These are phyloP conservation scores for Sesamia nonagrioides DNA, from an alignment of 1,140 invertebrate species.

Conservation along the genomic window DNA sequence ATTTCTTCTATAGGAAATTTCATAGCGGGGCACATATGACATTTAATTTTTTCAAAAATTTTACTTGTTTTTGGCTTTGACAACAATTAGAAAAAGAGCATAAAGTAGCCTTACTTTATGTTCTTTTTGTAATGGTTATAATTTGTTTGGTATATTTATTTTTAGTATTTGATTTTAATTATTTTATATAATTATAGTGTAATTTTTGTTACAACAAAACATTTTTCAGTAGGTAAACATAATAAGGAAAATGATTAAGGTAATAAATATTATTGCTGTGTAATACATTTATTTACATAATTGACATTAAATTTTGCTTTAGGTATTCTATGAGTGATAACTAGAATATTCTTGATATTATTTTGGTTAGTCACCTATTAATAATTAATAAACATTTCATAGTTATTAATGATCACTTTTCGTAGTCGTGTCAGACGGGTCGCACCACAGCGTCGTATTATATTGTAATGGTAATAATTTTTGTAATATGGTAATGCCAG, in stretches of 20 bases:
- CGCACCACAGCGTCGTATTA: constrained; percentile 35
- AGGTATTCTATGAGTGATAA: too few species aligned
- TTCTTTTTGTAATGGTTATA: not conserved
- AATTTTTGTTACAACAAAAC: not conserved
- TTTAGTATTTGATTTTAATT: too few species aligned
- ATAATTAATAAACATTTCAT: too few species aligned
- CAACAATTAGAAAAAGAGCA: too few species aligned
- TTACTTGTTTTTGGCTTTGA: too few species aligned
- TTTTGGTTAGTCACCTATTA: too few species aligned
- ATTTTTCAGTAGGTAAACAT: not conserved
- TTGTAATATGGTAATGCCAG: constrained; percentile 66
- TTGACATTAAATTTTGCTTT: too few species aligned
- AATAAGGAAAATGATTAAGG: not conserved
- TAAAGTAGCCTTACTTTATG: not conserved
- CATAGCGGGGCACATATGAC: constrained; percentile 64
- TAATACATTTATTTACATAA: too few species aligned
- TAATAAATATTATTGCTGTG: not conserved
- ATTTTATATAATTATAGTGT: not conserved
- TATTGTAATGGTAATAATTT: constrained; percentile 65
- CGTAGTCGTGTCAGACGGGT: constrained; percentile 28
- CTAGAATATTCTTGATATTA: too few species aligned
- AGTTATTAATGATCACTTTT: constrained; percentile 8
- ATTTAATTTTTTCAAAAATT: constrained; percentile 60
- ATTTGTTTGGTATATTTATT: not conserved
- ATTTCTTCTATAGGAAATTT: constrained; percentile 64